phyloP scores from a whole-genome alignment of 2,113 vertebrate genomes.

The Larimichthys crocea region DNA sequence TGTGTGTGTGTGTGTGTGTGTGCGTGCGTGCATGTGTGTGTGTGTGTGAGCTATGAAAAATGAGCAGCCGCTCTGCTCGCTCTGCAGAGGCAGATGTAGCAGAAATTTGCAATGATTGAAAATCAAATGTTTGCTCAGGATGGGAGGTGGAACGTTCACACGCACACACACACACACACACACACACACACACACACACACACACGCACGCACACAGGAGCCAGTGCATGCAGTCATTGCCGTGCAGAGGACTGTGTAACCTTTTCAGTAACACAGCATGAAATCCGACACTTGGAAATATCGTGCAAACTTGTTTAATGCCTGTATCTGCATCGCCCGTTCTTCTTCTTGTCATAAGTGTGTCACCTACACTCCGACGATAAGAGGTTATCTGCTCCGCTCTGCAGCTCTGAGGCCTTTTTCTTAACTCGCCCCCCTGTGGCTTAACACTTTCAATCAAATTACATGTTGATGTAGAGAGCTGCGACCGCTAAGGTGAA shows the following conservation, averaged over 20 bases:
- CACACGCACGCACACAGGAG: not conserved
- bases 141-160: slow-evolving; percentile 16
- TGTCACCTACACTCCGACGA: slow-evolving; percentile 16
- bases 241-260: slow-evolving; percentile 2
- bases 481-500: not conserved
- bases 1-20: not conserved
- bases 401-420: slow-evolving; percentile 33
- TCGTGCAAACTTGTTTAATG: not conserved
- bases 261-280: not conserved
- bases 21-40: not conserved
- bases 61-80: slow-evolving; percentile 32
- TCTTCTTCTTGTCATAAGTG: not conserved
- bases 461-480: slow-evolving; percentile 24
- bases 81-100: slow-evolving; percentile 50
- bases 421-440: slow-evolving; percentile 16
- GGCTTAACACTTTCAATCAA: slow-evolving; percentile 43
- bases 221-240: not conserved
- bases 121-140: slow-evolving; percentile 54
- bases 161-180: not conserved
- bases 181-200: too few relatives aligned
- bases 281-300: not conserved
- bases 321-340: not conserved
- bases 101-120: slow-evolving; percentile 55
- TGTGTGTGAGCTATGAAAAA: slow-evolving; percentile 33
- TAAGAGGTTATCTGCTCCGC: slow-evolving; percentile 20